Evolutionary conservation across 2,113 vertebrate genomes (phyloP), one percentile per base, ranked within the genome.

Genomic region (Pseudorhombus dupliciocellatus): DNA sequence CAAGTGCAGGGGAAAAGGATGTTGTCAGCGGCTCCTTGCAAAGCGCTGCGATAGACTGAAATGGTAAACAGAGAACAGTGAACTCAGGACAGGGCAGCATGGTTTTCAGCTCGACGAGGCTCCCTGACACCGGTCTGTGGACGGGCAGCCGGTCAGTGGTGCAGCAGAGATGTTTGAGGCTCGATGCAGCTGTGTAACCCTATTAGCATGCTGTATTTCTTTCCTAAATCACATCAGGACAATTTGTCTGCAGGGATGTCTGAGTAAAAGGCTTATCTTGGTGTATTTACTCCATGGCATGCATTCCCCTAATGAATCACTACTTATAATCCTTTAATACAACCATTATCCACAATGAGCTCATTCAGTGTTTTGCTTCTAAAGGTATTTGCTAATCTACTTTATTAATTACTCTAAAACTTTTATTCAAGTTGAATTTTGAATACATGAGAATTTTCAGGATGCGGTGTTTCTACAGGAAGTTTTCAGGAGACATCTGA

Each of bases 151-250:
- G 25, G 84, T 60, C 84, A 91, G 74, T 15, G 62, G 52, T 80
- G 70, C 62, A 51, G 53, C 70, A 67, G 74, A 79, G 80, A 82
- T 71, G 21, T 85, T 80, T 79, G 60, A 88, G 84, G 50, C 64
- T 81, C 71, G 63, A 75, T 54, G 26, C 21, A 3, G 16, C 62
- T 57, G 31, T 55, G 14, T 93, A 92, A 93, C 86, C 75, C 34
- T 40, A 90, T 93, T 92, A 92, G 58, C 50, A 30, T 66, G 84
- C 83, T 52, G 56, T 83, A 78, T 84, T 85, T 84, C 73, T 87
- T 83, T 52, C 66, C 73, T 50, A 93, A 95, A 96, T 94, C 84
- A 48, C 78, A 94, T 95, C 93, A 95, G 69, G 72, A 83, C 79
- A 89, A 71, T 90, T 92, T 84, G 82, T 78, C 70, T 70, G 67